phyloP scores from a whole-genome alignment of 2,113 vertebrate genomes.

The Stercorarius parasiticus region DNA sequence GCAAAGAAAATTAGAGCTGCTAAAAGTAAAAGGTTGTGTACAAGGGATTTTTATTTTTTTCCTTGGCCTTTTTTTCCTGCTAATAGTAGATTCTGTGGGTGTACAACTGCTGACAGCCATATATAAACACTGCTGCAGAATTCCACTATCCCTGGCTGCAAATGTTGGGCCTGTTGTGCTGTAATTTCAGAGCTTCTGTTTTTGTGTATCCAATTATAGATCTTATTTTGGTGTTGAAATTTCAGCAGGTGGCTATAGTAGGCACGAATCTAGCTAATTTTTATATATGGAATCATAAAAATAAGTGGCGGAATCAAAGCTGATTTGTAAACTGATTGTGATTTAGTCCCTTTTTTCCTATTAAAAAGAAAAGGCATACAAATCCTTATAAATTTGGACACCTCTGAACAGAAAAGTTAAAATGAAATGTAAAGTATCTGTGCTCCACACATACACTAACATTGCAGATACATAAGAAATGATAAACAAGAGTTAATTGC shows the following conservation, averaged over 20 bases:
- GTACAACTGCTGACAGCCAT: background rate
- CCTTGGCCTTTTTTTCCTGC: background rate
- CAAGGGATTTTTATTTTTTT: background rate
- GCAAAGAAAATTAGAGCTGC: background rate
- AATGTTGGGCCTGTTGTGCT: background rate
- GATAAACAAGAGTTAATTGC: conserved; percentile 63
- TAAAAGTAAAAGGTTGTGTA: background rate
- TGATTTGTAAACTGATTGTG: conserved; percentile 25
- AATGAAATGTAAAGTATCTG: conserved; percentile 11
- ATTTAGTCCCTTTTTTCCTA: background rate
- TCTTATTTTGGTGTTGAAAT: conserved; percentile 46
- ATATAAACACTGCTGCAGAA: background rate
- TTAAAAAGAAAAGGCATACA: conserved; percentile 35
- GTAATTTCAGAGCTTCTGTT: conserved; percentile 38
- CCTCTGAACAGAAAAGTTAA: conserved; percentile 21
- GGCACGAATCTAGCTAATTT: conserved; percentile 15
- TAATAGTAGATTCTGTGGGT: conserved; percentile 33
- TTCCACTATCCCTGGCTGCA: conserved; percentile 2
- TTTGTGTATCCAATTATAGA: conserved; percentile 42
- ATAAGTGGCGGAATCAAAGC: background rate
- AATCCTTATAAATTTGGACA: background rate
- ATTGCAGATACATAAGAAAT: conserved; percentile 27
- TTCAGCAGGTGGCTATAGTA: conserved; percentile 49
- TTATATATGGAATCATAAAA: conserved; percentile 7
- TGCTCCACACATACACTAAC: background rate